Conservation (phyloP, 1,140 invertebrate genomes). For the Armadillidium nasatum region DNA sequence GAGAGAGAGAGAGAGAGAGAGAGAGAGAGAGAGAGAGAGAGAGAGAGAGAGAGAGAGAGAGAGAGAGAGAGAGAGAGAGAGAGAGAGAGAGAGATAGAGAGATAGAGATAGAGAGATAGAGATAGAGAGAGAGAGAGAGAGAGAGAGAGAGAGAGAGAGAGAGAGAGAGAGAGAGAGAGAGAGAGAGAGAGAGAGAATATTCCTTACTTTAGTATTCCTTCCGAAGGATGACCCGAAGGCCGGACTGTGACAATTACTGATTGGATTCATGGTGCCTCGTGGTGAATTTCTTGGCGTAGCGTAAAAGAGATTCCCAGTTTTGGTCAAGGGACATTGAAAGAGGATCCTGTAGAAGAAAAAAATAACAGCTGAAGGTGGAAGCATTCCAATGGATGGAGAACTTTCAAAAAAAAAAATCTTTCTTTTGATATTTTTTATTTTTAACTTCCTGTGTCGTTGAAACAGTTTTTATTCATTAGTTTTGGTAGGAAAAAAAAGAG, state of each 20-base stretch:
- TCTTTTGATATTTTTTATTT: no score
- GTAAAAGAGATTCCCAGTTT: constrained; percentile 64
- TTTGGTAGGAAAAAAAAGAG: no score
- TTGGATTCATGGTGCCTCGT: constrained; percentile 23
- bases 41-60: background rate
- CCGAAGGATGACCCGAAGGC: constrained; percentile 24
- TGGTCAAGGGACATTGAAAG: constrained; percentile 75
- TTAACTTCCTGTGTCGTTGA: no score
- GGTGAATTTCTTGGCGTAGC: constrained; percentile 32
- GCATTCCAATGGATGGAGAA: background rate
- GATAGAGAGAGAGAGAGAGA: no score
- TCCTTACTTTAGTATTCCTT: background rate
- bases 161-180: background rate
- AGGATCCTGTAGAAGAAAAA: constrained; percentile 51
- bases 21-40: background rate
- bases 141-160: background rate
- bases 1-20: background rate
- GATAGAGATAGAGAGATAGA: no score
- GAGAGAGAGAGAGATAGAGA: background rate
- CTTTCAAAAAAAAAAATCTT: no score
- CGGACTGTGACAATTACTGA: background rate
- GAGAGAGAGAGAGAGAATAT: background rate
- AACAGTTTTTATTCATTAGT: no score
- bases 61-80: background rate
- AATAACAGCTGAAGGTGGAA: background rate